These are phyloP conservation scores for Pogoniulus pusillus DNA, from an alignment of 2,797 vertebrate species.

Conservation along the genomic window DNA sequence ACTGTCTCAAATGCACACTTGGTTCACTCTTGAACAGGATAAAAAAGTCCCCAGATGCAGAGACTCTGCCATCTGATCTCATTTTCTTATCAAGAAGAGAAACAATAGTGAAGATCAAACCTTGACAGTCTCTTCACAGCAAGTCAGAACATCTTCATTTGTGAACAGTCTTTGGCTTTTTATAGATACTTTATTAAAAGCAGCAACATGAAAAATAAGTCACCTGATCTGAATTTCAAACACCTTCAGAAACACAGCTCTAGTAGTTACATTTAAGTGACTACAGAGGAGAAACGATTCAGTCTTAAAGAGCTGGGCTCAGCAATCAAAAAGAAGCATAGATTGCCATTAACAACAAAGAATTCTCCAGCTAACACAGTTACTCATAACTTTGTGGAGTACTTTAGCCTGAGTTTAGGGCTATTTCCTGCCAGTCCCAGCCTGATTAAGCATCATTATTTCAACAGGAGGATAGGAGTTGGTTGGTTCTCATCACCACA, in stretches of 20 bases:
- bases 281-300: constrained; percentile 18
- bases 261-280: constrained; percentile 20
- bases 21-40: background rate
- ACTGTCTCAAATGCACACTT: background rate
- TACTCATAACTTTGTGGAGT: background rate
- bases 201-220: background rate
- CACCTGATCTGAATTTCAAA: constrained; percentile 44
- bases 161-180: background rate
- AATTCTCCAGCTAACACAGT: background rate
- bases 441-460: background rate
- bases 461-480: background rate
- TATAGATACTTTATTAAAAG: constrained; percentile 30
- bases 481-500: background rate
- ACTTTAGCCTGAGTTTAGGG: background rate
- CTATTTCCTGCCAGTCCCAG: background rate
- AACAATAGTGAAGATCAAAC: constrained; percentile 18
- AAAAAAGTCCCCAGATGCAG: background rate
- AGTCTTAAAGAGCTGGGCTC: background rate
- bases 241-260: constrained; percentile 44
- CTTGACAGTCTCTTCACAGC: constrained; percentile 16
- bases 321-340: background rate
- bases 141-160: background rate
- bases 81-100: constrained; percentile 40
- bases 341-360: background rate
- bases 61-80: background rate